A percentile compares a stretch with the other conserved stretches of the same genome.
Conservation (phyloP, 2,113 vertebrate species). For the Ctenodactylus gundi region DNA sequence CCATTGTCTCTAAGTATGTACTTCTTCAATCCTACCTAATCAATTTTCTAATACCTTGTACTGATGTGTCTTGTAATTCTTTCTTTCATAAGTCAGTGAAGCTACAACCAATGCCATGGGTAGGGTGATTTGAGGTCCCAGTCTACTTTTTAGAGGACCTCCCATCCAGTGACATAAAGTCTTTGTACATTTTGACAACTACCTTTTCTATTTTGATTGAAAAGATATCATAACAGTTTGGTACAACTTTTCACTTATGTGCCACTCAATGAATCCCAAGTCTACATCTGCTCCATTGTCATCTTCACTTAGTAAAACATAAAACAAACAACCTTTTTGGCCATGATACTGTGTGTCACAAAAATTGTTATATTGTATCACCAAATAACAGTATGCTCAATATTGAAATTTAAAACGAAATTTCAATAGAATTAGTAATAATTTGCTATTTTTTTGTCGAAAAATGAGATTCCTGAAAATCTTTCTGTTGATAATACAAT, state of each 20-base stretch:
- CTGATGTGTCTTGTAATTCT: neutral
- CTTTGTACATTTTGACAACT: slow-evolving; percentile 27
- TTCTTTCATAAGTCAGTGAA: neutral
- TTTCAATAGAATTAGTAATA: slow-evolving; percentile 14
- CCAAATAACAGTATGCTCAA: neutral
- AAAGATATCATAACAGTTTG: slow-evolving; percentile 19
- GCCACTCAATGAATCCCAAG: neutral
- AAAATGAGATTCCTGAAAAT: slow-evolving; percentile 7
- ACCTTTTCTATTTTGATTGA: slow-evolving; percentile 2
- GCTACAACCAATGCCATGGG: neutral
- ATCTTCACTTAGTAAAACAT: neutral
- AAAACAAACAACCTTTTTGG: neutral
- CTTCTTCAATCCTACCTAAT: neutral
- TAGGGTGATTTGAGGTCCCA: neutral
- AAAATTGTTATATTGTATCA: slow-evolving; percentile 5
- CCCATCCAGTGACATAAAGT: neutral
- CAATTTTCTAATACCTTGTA: neutral
- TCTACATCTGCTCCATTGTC: neutral
- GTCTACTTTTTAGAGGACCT: neutral
- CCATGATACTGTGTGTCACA: neutral
- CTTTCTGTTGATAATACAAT: neutral
- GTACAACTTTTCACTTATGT: neutral
- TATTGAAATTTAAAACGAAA: slow-evolving; percentile 9
- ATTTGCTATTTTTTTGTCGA: neutral
- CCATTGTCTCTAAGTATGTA: neutral